Base-by-base conservation (phyloP, 1,140 invertebrate species). In the Calliopsis andreniformis region DNA sequence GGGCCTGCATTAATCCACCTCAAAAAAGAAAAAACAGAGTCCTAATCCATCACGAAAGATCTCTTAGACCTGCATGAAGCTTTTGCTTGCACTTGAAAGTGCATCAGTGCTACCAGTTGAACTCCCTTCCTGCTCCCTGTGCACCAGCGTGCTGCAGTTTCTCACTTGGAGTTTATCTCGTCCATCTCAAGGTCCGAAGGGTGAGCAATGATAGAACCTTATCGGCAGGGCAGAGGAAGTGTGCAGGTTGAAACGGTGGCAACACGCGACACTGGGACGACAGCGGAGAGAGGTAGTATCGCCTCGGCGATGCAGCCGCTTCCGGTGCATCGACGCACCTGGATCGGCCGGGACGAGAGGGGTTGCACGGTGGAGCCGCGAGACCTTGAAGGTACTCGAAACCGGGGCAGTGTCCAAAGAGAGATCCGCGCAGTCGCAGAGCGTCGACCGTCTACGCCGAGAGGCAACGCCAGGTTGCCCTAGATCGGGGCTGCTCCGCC, bases 321-420 rank as follows among this genome's bases (percentile, higher is more conserved):
- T 68, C 62, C 75, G 51, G 61, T 67, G 66, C 66, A 64, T 68
- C 68, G 49, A 63, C 71, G 76, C 69, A 82, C 76, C 76, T 83
- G 76, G 69, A 39, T 43, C 16, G 49, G 14, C 47, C 61, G 55
- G 51, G 45, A 64, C 16, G 16, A 53, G 68, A 45, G 72, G 72
- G 77, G 55, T 82, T 68, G 78, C 73, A 83, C 71, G 59, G 69
- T 68, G 76, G 72, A 64, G 62, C 75, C 66, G 64, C 64, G 81
- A 84, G 87, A 89, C 88, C 88, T 90, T 89, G 88, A 90, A 89
- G 89, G 85, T 84, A 87, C 88, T 87, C 68, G 86, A 88, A 90
- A 90, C 86, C 87, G 82, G 89, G 84, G 85, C 88, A 90, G 86
- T 89, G 87, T 84, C 87, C 80, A 76, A 78, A 67, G 80, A 85